These are phyloP conservation scores for Spea bombifrons DNA, from an alignment of 2,113 vertebrate species.

Conservation along the genomic window DNA sequence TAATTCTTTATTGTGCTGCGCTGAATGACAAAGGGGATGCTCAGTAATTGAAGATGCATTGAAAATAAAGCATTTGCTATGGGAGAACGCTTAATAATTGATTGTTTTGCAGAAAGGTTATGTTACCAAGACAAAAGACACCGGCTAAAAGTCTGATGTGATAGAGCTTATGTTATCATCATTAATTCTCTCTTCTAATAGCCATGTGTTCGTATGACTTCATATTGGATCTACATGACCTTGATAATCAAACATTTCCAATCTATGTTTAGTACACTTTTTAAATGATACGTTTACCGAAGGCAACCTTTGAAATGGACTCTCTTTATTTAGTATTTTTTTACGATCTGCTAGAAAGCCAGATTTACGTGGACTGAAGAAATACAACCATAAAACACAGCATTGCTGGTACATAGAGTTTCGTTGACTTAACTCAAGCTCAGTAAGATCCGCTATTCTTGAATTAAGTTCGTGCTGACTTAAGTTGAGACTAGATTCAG, in stretches of 20 bases:
- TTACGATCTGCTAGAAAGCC: not conserved
- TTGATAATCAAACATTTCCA: slow-evolving; percentile 10
- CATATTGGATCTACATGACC: not conserved
- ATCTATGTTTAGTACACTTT: not conserved
- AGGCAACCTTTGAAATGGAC: not conserved
- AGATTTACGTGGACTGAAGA: not conserved
- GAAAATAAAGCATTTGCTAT: slow-evolving; percentile 22
- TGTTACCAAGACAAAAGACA: slow-evolving; percentile 43
- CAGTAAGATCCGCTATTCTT: no score
- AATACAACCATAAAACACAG: no score
- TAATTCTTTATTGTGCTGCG: slow-evolving; percentile 33
- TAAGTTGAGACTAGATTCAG: no score
- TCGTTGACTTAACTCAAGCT: no score
- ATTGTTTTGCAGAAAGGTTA: slow-evolving; percentile 38
- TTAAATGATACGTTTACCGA: not conserved
- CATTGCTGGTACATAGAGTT: no score
- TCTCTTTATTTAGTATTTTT: not conserved
- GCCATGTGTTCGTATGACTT: slow-evolving; percentile 24
- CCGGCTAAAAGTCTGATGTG: slow-evolving; percentile 18
- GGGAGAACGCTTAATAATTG: slow-evolving; percentile 39
- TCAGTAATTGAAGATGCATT: slow-evolving; percentile 36
- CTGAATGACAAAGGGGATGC: slow-evolving; percentile 40
- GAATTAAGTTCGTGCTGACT: no score
- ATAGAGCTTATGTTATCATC: slow-evolving; percentile 36
- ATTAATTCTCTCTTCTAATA: slow-evolving; percentile 26